These are phyloP conservation scores for Drosophila barbarae DNA, from an alignment of 2,888 invertebrate genomes.

Conservation along the genomic window DNA sequence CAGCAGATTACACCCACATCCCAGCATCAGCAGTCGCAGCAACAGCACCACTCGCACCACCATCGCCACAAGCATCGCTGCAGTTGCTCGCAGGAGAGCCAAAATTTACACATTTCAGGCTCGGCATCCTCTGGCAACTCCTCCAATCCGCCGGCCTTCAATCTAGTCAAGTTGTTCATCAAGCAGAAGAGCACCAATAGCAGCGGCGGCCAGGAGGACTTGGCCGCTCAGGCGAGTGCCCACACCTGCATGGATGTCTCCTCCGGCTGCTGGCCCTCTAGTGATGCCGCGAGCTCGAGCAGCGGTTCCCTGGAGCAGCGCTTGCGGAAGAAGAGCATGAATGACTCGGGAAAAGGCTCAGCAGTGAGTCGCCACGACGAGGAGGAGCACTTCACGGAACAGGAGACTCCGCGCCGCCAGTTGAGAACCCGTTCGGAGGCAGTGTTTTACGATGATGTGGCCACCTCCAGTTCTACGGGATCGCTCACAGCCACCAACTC, in stretches of 20 bases:
- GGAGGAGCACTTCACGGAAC: slow-evolving; percentile 61
- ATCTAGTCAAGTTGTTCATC: slow-evolving; percentile 92
- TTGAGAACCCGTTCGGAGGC: slow-evolving; percentile 56
- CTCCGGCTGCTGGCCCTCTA: slow-evolving; percentile 88
- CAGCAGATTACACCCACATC: slow-evolving; percentile 46
- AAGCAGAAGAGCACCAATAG: slow-evolving; percentile 88
- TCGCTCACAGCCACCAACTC: slow-evolving; percentile 75
- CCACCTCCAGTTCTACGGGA: slow-evolving; percentile 74
- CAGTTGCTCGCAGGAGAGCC: slow-evolving; percentile 67
- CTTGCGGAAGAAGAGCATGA: slow-evolving; percentile 79
- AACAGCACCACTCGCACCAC: slow-evolving; percentile 51
- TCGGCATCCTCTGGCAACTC: slow-evolving; percentile 79
- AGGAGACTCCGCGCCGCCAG: slow-evolving; percentile 43
- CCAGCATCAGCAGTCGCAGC: slow-evolving; percentile 52
- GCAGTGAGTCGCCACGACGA: slow-evolving; percentile 79
- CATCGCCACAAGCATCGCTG: slow-evolving; percentile 71
- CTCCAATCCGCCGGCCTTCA: slow-evolving; percentile 86
- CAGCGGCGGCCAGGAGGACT: slow-evolving; percentile 83
- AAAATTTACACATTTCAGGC: slow-evolving; percentile 74
- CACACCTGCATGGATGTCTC: slow-evolving; percentile 87
- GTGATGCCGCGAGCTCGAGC: slow-evolving; percentile 78
- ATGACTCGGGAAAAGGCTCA: slow-evolving; percentile 80
- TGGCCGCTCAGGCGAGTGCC: slow-evolving; percentile 64
- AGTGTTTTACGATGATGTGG: slow-evolving; percentile 73
- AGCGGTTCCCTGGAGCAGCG: slow-evolving; percentile 78